Base-by-base conservation (phyloP, 30 jellyfish, hydroid and myxozoan species). In the Turritopsis rubra region DNA sequence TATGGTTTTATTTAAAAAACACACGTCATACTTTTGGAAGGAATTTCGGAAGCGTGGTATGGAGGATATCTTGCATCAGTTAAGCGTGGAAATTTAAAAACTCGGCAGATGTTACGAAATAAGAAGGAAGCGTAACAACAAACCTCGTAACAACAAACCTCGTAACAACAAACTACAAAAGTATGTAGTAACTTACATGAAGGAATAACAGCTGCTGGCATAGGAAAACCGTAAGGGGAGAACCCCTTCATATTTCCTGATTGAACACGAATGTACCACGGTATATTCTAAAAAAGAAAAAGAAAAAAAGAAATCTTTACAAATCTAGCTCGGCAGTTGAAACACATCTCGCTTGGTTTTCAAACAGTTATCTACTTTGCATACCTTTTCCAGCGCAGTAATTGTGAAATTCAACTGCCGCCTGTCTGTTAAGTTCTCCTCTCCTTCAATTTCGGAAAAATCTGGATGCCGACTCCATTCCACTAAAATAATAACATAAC, bases 211-310 rank as follows among this genome's bases (percentile, higher is more conserved):
- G 83, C 92, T 20, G 90, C 88, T 8, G 99, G 99, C n/a, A 85
- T 89, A 29, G 99, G 97, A 26, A 28, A 84, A 22, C 86, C 96
- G 13, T 87, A 80, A 19, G 94, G 91, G 1, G 97, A 93, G 73
- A 87, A 88, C 25, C 99, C 99, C 71, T 88, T 93, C 81, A 88
- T 85, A 77, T 93, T 93, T 41, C 99, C 99, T 70, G 96, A 94
- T 52, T 91, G 71, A 1, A 89, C 97, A 17, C 96, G 95, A 21
- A 93, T 86, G 76, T 85, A 93, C 95, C 96, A 89, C 66, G 65
- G 80, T 20, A 66, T 82, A 81, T 89, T 86, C 99, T 93, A 84
- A 17, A 79, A 77, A 8, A n/a, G 26, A 72, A 21, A 66, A 29
- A 0, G 77, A 23, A 19, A 27, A 68, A 23, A 23, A 18, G 21